Conservation (phyloP, 2,888 invertebrate species). For the Ormyrus labotus region DNA sequence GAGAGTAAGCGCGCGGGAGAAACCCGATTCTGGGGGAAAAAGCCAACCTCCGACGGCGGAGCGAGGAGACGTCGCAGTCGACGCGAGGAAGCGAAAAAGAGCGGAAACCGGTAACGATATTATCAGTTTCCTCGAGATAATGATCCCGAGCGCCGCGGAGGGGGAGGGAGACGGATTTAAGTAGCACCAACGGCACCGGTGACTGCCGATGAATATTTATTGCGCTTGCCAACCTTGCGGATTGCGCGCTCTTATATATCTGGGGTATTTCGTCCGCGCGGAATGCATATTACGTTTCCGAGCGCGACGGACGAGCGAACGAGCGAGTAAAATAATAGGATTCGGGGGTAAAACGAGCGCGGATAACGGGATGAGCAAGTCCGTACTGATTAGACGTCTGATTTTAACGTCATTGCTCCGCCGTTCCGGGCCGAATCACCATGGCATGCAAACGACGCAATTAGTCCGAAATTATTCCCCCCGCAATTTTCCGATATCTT, state of each 20-base stretch:
- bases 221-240: neutral
- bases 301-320: neutral
- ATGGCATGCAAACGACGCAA: too few species aligned
- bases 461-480: too few species aligned
- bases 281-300: neutral
- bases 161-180: conserved; percentile 12
- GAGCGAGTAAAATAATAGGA: conserved; percentile 10
- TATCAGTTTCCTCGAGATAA: conserved; percentile 43
- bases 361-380: conserved; percentile 13
- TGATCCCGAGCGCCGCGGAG: neutral
- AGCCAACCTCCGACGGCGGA: too few species aligned
- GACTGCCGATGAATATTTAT: conserved; percentile 44
- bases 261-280: too few species aligned
- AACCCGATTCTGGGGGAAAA: too few species aligned
- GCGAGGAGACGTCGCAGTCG: too few species aligned
- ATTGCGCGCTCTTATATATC: neutral
- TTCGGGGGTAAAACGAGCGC: neutral
- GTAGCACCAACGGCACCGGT: conserved; percentile 12
- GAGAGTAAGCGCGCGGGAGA: too few species aligned
- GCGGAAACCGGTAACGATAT: conserved; percentile 27
- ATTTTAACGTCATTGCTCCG: too few species aligned
- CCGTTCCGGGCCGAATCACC: too few species aligned
- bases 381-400: conserved; percentile 1
- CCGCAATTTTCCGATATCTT: too few species aligned
- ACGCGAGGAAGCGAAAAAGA: neutral